These are phyloP conservation scores for Bombus vancouverensis DNA, from an alignment of 1,140 invertebrate species.

Conservation along the genomic window DNA sequence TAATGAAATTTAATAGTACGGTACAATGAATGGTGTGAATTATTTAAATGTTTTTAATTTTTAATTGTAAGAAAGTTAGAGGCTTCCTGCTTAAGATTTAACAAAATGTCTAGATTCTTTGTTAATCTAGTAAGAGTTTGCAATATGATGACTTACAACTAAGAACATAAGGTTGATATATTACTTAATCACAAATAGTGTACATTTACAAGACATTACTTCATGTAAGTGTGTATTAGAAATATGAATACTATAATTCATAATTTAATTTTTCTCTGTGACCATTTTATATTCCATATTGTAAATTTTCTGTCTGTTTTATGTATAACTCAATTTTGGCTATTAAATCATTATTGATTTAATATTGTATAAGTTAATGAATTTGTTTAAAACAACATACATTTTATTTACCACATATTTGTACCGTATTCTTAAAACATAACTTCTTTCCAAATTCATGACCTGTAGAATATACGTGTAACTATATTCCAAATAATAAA, in stretches of 20 bases:
- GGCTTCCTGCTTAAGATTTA: constrained; percentile 19
- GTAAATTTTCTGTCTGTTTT: constrained; percentile 20
- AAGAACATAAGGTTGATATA: constrained; percentile 4
- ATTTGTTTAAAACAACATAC: constrained; percentile 7
- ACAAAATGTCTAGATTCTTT: constrained; percentile 24
- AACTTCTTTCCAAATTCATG: constrained; percentile 20
- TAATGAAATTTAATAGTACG: constrained; percentile 53
- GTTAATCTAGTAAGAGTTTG: constrained; percentile 31
- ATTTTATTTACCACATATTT: constrained; percentile 38
- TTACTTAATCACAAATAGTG: constrained; percentile 21
- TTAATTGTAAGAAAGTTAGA: constrained; percentile 31
- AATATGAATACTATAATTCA: constrained; percentile 19
- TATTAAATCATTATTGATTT: constrained; percentile 16
- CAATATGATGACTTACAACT: not conserved
- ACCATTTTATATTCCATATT: constrained; percentile 29
- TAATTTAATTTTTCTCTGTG: constrained; percentile 16
- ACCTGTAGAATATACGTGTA: constrained; percentile 1
- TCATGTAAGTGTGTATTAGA: constrained; percentile 31
- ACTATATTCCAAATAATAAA: constrained; percentile 7
- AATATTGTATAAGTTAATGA: not conserved
- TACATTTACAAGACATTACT: constrained; percentile 35
- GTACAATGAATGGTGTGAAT: constrained; percentile 43
- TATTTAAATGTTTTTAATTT: constrained; percentile 34
- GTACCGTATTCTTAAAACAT: constrained; percentile 51
- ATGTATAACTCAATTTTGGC: not conserved